phyloP scores from a whole-genome alignment of 2,797 vertebrate genomes.

The Pangasius sanitwongsei region DNA sequence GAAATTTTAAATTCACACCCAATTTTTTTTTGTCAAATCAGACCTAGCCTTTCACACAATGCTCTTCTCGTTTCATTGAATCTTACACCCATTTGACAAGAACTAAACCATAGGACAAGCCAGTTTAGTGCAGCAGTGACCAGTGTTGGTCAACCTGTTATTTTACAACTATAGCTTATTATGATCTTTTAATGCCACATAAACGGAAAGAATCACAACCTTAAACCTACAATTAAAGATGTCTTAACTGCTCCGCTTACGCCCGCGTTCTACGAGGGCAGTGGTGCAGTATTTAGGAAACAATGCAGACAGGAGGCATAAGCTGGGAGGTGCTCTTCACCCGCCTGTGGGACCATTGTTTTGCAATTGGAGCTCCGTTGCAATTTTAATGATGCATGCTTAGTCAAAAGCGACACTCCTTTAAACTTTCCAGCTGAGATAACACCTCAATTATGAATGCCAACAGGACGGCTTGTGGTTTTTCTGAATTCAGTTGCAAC shows the following conservation, averaged over 20 bases:
- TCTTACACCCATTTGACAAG: not conserved
- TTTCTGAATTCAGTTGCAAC: not conserved
- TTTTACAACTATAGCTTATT: not conserved
- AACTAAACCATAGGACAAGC: not conserved
- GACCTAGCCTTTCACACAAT: too few species aligned
- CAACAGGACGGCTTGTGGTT: not conserved
- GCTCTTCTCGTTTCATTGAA: not conserved
- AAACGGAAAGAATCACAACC: not conserved
- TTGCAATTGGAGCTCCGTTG: conserved; percentile 37
- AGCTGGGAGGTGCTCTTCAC: conserved; percentile 27
- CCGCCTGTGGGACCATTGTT: conserved; percentile 30
- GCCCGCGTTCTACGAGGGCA: not conserved
- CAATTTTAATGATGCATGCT: conserved; percentile 48
- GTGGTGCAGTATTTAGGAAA: conserved; percentile 1
- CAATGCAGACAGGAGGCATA: conserved; percentile 22
- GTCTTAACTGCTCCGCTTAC: not conserved
- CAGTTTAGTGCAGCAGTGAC: not conserved
- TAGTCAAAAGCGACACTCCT: conserved; percentile 51
- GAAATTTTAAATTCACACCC: not conserved
- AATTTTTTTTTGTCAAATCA: not conserved
- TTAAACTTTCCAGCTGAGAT: conserved; percentile 30
- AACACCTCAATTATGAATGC: not conserved
- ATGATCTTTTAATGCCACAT: not conserved
- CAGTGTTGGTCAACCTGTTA: not conserved
- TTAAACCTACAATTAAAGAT: conserved; percentile 8